Conservation (phyloP, 1,140 invertebrate genomes). For the Delia radicum region DNA sequence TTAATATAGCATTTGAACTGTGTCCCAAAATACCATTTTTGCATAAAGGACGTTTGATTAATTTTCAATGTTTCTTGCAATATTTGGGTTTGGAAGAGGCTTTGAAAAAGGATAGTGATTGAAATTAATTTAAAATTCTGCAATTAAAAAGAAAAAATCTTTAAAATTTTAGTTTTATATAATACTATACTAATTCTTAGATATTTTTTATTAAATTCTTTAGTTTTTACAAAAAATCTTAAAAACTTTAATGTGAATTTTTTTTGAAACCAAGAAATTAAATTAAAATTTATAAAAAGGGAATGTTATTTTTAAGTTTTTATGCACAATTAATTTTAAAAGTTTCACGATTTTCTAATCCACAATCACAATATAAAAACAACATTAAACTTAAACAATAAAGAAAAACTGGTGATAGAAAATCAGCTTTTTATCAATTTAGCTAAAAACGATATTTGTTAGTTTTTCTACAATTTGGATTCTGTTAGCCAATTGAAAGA, state of each 20-base stretch:
- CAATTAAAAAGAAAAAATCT: slow-evolving; percentile 7
- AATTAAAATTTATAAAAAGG: neutral
- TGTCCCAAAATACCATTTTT: slow-evolving; percentile 51
- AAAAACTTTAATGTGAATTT: neutral
- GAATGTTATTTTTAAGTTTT: neutral
- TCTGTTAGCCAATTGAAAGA: slow-evolving; percentile 89
- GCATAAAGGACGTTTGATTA: slow-evolving; percentile 46
- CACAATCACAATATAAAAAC: neutral
- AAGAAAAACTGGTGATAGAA: neutral
- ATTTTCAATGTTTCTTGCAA: slow-evolving; percentile 47
- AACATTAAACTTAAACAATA: neutral
- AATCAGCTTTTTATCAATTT: neutral
- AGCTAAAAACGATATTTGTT: neutral
- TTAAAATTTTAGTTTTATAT: too few relatives aligned
- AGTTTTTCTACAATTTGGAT: slow-evolving; percentile 75
- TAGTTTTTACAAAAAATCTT: neutral
- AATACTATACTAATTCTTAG: neutral
- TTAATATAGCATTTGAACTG: slow-evolving; percentile 51
- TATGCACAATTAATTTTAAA: neutral
- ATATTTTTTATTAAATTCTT: slow-evolving; percentile 9
- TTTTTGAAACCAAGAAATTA: neutral
- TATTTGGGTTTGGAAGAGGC: slow-evolving; percentile 47
- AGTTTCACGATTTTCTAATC: neutral
- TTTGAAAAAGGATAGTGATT: slow-evolving; percentile 11
- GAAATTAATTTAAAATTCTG: neutral